Evolutionary conservation across 2,888 invertebrate species (phyloP), one percentile per base, ranked within the genome.

Genomic region (Acholoe squamosa): DNA sequence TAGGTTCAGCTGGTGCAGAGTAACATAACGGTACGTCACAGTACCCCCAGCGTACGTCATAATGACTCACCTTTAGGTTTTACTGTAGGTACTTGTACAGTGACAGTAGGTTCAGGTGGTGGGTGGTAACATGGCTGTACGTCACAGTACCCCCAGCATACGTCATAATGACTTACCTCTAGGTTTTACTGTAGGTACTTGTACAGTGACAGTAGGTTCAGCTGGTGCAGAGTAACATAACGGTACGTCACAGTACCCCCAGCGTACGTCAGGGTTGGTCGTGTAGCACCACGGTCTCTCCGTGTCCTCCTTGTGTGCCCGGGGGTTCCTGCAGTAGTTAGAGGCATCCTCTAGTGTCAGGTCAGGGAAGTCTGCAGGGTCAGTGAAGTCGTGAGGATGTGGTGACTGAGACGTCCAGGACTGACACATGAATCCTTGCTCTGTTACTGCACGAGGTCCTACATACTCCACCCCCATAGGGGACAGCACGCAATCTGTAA

Each of bases 301-400:
- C 14, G 71, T 19, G 22, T 61, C 61, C 61, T 43, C 43, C 10
- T 3, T 7, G 3, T 3, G 5, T 43, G 43, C 43, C 0, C 98
- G 98, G 7, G 98, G 98, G 96, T 98, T 99, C 93, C 99, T 97
- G 95, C 99, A 99, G 95, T 97, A 98, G 96, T 98, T 99, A 94
- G 98, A 98, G 5, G 98, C 97, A 95, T 98, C 97, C 93, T 97
- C 97, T 91, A 98, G 43, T 3, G 33, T 76, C 31, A n/a, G 22
- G 25, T 90, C 90, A 34, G 89, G 89, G 43, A 67, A 67, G 14
- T 25, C n/a, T 16, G 12, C 28, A 0, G 31, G 52, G 31, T 28
- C 31, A 14, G 22, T 54, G 31, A 54, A 54, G 54, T 54, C 52
- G n/a, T 88, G 88, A 0, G 88, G 88, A 28, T 88, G 88, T 12